Base-by-base conservation (phyloP, 2,797 vertebrate species). In the Mus minutoides region DNA sequence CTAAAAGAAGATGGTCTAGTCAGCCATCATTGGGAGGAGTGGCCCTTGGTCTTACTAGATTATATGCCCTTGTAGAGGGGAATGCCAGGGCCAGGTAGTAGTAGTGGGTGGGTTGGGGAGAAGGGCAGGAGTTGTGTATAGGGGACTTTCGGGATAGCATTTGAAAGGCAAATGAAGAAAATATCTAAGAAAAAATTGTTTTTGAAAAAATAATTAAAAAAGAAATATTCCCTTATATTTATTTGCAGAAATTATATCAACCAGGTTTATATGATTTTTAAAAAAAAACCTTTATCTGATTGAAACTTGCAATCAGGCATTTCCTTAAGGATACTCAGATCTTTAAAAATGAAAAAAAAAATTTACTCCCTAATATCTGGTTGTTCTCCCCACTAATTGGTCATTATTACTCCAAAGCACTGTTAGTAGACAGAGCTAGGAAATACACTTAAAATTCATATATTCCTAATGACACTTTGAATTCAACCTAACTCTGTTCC, bases 271-370 rank as follows among this genome's bases (percentile, higher is more conserved):
- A 11, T 73, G 46, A 31, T 31, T 29, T 37, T 40, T 85, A 9
- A 9, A 87, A 9, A 9, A 87, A 34, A 4, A 40, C 58, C 0
- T 56, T 91, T 92, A 77, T 17, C 43, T 83, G 0, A 24, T 67
- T 84, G 6, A 87, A 94, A 73, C 22, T 4, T 49, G 6, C 49
- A 79, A 60, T 60, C 24, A 88, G 31, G 1, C 4, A 80, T 76
- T 89, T 93, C 43, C 75, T 37, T 26, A 71, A 43, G 6, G 22
- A 56, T 9, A 9, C 6, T 10, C 3, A 46, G 2, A 37, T 92
- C 6, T 31, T 94, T 84, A 84, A 29, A 94, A 84, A 21, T n/a
- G 8, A 16, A 90, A 94, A 90, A 94, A 90, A 31, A 40, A 64
- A 75, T 49, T 75, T 58, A 6, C 10, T 78, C 0, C 22, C 19